Evolutionary conservation across 2,113 vertebrate species (phyloP), one percentile per base, ranked within the genome.

Genomic region (Poeciliopsis prolifica): DNA sequence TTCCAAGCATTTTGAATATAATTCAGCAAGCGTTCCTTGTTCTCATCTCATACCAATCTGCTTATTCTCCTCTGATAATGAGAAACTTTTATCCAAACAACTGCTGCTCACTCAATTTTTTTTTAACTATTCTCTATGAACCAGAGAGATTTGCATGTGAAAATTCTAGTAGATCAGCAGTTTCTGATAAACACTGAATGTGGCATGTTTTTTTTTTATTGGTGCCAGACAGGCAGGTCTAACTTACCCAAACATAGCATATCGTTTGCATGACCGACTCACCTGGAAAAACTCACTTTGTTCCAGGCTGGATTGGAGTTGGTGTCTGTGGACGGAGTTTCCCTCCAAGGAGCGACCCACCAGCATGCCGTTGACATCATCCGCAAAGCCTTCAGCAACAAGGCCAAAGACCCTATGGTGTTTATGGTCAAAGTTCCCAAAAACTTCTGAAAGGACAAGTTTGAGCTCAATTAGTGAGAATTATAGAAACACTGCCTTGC

Each of bases 351-450:
- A 0, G 95, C 97, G 29, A 97, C 97, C 0, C 98, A 99, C 87
- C 96, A 94, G 87, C 94, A 96, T 0, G 98, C 97, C 0, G 97
- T 99, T 61, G 96, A 98, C 68, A 93, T 96, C 91, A 98, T 99
- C 86, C 96, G 97, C 30, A 95, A 94, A 90, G 97, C 97, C 70
- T 99, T 98, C 91, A 96, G 96, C 70, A 96, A 98, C 86, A 98
- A 99, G 92, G 93, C 94, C 84, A 96, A 92, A 87, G 95, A 98
- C 80, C 96, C 97, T 88, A 99, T 99, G 98, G 93, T 96, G 88
- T 93, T 99, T 24, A 95, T 97, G 82, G 96, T 99, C 88, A 97
- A 96, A 91, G 94, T 96, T 74, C 95, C 95, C 0, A 92, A 81
- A 79, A 77, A 67, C 44, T 40, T 79, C 26, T 80, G 37, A 83